Conservation (phyloP, 2,797 vertebrate species). For the Gallinago nigripennis region DNA sequence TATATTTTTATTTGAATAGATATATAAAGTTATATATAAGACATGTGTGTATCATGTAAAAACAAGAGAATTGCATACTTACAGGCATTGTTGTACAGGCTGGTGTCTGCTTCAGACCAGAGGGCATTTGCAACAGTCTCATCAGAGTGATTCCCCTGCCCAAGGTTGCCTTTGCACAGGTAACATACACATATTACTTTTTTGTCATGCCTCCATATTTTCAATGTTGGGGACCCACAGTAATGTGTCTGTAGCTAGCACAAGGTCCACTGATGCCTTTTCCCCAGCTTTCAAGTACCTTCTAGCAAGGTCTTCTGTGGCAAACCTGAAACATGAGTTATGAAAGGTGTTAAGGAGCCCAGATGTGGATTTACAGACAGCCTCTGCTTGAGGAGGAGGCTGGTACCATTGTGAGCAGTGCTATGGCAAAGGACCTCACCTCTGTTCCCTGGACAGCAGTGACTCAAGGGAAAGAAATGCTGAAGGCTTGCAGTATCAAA, state of each 20-base stretch:
- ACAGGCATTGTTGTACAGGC: rapidly evolving
- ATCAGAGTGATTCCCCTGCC: neutral
- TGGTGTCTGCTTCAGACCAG: neutral
- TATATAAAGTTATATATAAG: neutral
- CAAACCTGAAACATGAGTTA: neutral
- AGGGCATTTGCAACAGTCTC: neutral
- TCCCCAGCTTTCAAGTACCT: neutral
- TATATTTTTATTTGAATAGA: neutral
- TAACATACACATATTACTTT: rapidly evolving
- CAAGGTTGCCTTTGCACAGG: neutral
- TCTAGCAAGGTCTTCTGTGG: neutral
- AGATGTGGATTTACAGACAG: neutral
- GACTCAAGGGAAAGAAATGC: neutral
- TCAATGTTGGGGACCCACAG: neutral
- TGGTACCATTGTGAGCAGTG: rapidly evolving
- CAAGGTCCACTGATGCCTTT: neutral
- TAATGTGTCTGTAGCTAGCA: too few relatives aligned
- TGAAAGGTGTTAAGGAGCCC: neutral
- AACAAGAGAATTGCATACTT: neutral
- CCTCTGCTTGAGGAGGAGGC: neutral
- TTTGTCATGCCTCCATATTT: rapidly evolving
- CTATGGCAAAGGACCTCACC: neutral
- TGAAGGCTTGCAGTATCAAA: neutral
- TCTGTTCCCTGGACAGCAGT: neutral
- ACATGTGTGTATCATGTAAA: neutral